A percentile compares a stretch with the other conserved stretches of the same genome.
Evolutionary conservation across 2,113 vertebrate species (phyloP).

Genomic region (Heptranchias perlo): DNA sequence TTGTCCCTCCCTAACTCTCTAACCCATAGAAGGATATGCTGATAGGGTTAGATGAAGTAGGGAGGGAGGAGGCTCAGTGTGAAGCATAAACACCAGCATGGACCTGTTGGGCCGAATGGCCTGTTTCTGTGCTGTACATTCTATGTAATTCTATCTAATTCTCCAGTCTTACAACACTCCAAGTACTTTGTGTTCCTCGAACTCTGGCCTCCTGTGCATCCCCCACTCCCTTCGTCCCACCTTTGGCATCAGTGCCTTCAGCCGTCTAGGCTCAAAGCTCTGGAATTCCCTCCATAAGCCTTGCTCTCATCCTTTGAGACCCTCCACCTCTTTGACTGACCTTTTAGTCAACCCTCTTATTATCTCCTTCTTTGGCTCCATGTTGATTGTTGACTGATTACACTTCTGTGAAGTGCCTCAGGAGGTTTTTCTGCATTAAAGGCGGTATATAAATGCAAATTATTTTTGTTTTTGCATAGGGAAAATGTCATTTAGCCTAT

Average conservation of each 20-base stretch:
- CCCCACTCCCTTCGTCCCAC: no score
- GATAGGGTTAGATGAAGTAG: no score
- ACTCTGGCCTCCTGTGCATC: not conserved
- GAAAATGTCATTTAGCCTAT: not conserved
- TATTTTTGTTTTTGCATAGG: not conserved
- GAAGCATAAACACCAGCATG: no score
- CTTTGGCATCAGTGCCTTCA: not conserved
- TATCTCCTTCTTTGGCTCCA: not conserved
- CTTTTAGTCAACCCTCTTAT: not conserved
- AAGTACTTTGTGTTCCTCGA: not conserved
- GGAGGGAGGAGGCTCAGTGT: no score
- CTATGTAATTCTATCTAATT: no score
- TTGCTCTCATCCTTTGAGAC: not conserved
- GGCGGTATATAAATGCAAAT: not conserved
- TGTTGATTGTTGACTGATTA: not conserved
- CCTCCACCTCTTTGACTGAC: not conserved
- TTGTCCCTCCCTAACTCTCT: no score
- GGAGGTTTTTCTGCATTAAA: not conserved
- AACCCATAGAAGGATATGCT: no score
- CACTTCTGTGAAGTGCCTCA: not conserved
- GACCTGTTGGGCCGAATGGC: no score
- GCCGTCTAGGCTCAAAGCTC: not conserved
- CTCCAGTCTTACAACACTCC: no score
- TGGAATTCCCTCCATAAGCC: not conserved
- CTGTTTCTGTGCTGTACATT: no score